These are phyloP conservation scores for Galeruca laticollis DNA, from an alignment of 2,888 invertebrate genomes.

Conservation along the genomic window DNA sequence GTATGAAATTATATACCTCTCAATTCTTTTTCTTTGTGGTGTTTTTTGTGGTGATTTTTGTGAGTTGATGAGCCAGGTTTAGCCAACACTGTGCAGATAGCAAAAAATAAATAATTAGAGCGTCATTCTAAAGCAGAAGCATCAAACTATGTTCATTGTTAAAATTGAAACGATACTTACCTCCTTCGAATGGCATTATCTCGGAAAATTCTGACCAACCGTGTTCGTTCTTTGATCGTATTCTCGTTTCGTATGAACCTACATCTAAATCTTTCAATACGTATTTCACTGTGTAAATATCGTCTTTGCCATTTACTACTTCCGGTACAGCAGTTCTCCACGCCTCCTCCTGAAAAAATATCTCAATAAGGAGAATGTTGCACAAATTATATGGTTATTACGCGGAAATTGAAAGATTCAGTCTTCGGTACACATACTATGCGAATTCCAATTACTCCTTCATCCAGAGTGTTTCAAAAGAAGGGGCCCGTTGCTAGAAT, in stretches of 20 bases:
- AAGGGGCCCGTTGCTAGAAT: too few species aligned
- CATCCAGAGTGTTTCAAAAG: too few species aligned
- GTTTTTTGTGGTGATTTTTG: slow-evolving; percentile 58
- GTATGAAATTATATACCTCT: slow-evolving; percentile 52
- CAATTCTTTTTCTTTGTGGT: slow-evolving; percentile 54
- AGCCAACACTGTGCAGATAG: slow-evolving; percentile 55
- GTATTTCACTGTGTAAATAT: slow-evolving; percentile 64
- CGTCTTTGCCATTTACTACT: slow-evolving; percentile 55
- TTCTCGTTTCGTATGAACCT: slow-evolving; percentile 66
- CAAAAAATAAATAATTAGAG: slow-evolving; percentile 47
- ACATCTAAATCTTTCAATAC: slow-evolving; percentile 62
- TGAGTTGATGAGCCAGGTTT: slow-evolving; percentile 56
- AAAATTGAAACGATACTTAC: slow-evolving; percentile 54
- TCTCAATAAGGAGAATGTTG: neutral
- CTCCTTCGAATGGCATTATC: slow-evolving; percentile 63
- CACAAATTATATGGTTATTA: neutral
- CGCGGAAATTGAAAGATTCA: too few species aligned
- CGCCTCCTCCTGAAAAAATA: slow-evolving; percentile 55
- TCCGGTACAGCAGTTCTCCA: slow-evolving; percentile 61
- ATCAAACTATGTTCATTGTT: slow-evolving; percentile 12
- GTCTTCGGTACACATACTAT: too few species aligned
- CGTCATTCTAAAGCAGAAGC: slow-evolving; percentile 39
- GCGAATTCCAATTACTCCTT: too few species aligned
- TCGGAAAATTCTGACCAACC: slow-evolving; percentile 67
- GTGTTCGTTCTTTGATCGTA: slow-evolving; percentile 65